Evolutionary conservation across 1,140 invertebrate species (phyloP), one percentile per base, ranked within the genome.

Genomic region (Drosophila teissieri): DNA sequence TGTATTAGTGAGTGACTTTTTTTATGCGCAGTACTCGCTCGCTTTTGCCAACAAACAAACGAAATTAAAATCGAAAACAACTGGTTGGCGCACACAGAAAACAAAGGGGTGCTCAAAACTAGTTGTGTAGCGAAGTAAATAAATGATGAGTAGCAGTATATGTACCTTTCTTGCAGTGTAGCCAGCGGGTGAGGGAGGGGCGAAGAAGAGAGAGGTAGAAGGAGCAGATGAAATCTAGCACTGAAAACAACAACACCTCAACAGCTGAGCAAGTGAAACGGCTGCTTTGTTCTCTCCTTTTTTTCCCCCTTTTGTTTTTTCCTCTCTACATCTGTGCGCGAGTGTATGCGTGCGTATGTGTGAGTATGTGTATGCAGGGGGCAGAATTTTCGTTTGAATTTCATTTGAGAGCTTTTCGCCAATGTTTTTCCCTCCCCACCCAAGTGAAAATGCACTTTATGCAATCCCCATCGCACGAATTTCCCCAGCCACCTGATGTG

Each of bases 211-310:
- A n/a, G 27, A 48, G 22, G 24, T 36, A n/a, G n/a, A 34, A 37
- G 39, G 24, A 40, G 17, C 2, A 62, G 48, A 60, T 49, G 36
- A 44, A 63, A 49, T 39, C 40, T 61, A 57, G 64, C 49, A 48
- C 31, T 69, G 68, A 61, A 56, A 73, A 73, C 54, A 74, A 78
- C 62, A 80, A 82, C 68, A 86, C 19, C 31, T 14, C 52, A 88
- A 88, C 83, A 86, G 83, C 83, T 88, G 83, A 79, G 75, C 60
- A 79, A 86, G 75, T 61, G 69, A 82, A 85, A 62, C 65, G 65
- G 68, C 54, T 63, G 60, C 60, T 63, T 63, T 63, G 60, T 63
- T 63, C 60, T 62, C 39, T 57, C 40, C 56, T 57, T 46, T 5
- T 48, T 39, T 15, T 58, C 15, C 34, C 27, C 15, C 39, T 48